Evolutionary conservation across 2,797 vertebrate species (phyloP).

Genomic region (Petrocephalus sullivani): DNA sequence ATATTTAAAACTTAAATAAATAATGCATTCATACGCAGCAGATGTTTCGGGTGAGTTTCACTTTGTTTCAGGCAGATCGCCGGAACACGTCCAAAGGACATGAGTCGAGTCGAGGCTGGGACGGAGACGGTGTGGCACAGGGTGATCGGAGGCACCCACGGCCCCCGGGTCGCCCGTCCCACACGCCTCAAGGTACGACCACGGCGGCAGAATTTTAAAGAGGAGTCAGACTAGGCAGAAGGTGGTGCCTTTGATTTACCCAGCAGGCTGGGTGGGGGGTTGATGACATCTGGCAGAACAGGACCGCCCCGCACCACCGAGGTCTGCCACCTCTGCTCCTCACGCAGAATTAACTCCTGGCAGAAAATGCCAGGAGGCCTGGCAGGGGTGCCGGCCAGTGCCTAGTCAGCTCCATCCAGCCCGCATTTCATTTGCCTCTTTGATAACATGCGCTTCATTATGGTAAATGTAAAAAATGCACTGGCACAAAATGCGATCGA

Average conservation of each 20-base stretch:
- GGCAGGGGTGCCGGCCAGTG: slow-evolving; percentile 8
- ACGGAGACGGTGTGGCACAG: not conserved
- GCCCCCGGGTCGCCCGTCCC: not conserved
- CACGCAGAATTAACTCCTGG: not conserved
- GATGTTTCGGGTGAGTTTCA: not conserved
- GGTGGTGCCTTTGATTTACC: not conserved
- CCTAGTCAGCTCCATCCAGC: slow-evolving; percentile 14
- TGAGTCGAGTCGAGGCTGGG: not conserved
- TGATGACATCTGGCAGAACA: not conserved
- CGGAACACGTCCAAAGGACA: not conserved
- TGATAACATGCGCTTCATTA: slow-evolving; percentile 2
- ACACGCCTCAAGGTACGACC: not conserved
- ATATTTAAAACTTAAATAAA: slow-evolving; percentile 14
- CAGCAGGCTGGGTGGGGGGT: not conserved
- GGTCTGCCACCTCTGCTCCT: not conserved
- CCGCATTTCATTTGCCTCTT: not conserved
- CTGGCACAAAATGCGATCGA: not conserved
- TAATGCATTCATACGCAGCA: not conserved
- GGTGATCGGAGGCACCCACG: not conserved
- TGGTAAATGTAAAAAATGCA: not conserved
- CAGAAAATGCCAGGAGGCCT: too few relatives aligned
- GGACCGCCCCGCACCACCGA: not conserved
- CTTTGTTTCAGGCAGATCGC: not conserved
- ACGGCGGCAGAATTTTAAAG: not conserved
- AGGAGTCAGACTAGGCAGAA: not conserved